phyloP scores from a whole-genome alignment of 2,888 invertebrate species.

The Hyles lineata region DNA sequence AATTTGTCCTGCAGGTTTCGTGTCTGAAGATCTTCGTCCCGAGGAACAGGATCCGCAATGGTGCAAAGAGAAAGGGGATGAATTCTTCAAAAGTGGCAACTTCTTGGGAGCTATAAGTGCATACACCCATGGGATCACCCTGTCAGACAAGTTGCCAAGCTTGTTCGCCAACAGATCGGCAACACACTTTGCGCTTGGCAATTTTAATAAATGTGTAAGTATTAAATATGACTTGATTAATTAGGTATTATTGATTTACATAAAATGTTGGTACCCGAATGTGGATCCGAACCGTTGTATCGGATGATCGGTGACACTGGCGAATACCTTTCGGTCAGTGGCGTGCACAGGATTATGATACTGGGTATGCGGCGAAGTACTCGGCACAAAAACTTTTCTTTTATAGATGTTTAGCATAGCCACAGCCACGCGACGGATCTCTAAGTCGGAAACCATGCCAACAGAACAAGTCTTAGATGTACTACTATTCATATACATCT shows the following conservation, averaged over 20 bases:
- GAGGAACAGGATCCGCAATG: constrained; percentile 94
- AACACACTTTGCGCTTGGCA: constrained; percentile 91
- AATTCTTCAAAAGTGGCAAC: constrained; percentile 90
- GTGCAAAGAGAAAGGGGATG: constrained; percentile 92
- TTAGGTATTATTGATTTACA: neutral
- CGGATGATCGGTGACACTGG: no score
- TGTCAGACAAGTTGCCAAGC: constrained; percentile 89
- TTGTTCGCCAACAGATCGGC: constrained; percentile 91
- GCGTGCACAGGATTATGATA: no score
- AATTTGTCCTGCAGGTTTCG: constrained; percentile 81
- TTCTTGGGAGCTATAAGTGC: constrained; percentile 93
- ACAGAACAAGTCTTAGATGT: no score
- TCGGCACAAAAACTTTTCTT: no score
- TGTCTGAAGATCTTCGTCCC: constrained; percentile 88
- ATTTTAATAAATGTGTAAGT: constrained; percentile 88
- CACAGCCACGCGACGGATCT: no score
- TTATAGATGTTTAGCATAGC: no score
- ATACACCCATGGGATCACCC: constrained; percentile 90
- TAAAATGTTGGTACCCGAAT: no score
- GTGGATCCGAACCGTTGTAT: no score
- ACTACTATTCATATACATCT: no score
- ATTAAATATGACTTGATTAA: neutral
- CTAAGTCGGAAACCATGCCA: no score
- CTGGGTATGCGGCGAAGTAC: no score
- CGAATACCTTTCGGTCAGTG: no score